Evolutionary conservation across 2,888 invertebrate species (phyloP).

Genomic region (Torymus tubicola): DNA sequence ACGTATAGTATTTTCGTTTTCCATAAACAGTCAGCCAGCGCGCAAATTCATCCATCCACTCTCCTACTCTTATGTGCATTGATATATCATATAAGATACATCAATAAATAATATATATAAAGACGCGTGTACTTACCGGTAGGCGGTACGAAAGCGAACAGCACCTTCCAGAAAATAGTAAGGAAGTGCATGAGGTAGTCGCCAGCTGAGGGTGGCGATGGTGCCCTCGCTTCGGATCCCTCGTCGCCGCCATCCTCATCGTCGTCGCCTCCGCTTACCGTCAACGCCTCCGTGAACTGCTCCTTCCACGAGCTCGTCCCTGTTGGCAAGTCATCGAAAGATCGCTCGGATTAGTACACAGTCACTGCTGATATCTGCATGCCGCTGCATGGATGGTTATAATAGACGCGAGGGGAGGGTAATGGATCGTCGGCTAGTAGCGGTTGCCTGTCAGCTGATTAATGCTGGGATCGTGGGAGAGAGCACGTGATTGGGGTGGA

Average conservation of each 20-base stretch:
- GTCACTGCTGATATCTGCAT: too few species aligned
- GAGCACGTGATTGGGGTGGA: too few species aligned
- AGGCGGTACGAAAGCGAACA: conserved; percentile 98
- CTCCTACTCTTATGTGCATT: not conserved
- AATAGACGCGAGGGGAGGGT: too few species aligned
- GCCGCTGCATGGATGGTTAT: too few species aligned
- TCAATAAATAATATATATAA: not conserved
- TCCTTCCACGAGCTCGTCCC: conserved; percentile 99
- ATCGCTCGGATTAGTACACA: not conserved
- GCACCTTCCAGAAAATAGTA: conserved; percentile 98
- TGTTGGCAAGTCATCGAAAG: conserved; percentile 62
- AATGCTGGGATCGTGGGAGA: too few species aligned
- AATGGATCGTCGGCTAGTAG: too few species aligned
- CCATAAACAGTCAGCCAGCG: too few species aligned
- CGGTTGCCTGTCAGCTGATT: too few species aligned
- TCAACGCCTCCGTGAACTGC: conserved; percentile 97
- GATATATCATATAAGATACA: too few species aligned
- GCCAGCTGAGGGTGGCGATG: conserved; percentile 85
- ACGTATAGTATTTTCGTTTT: too few species aligned
- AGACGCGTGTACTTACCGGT: conserved; percentile 83
- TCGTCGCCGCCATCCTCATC: conserved; percentile 77
- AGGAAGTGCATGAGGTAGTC: conserved; percentile 98
- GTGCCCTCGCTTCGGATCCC: conserved; percentile 78
- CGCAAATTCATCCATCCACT: too few species aligned
- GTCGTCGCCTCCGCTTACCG: conserved; percentile 91